Evolutionary conservation across 2,797 vertebrate genomes (phyloP).

Genomic region (Rhynchonycteris naso): DNA sequence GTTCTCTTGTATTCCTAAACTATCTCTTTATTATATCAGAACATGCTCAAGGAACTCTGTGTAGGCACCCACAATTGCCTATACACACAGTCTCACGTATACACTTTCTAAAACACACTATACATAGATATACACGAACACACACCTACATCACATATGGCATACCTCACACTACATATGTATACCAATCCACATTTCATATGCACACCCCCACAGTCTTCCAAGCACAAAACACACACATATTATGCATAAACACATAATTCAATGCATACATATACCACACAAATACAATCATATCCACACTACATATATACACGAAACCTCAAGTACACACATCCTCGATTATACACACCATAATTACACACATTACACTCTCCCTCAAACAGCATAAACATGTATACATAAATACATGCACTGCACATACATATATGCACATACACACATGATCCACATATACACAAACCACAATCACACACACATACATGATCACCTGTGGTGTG

Average conservation of each 20-base stretch:
- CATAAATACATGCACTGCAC: not conserved
- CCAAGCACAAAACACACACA: not conserved
- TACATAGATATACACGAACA: not conserved
- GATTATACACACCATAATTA: not conserved
- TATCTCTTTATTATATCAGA: constrained; percentile 37
- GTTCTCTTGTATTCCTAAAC: not conserved
- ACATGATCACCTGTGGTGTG: not conserved
- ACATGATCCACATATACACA: not conserved
- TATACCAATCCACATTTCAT: rapidly evolving
- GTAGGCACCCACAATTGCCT: not conserved
- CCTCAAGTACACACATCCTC: not conserved
- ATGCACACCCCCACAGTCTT: not conserved
- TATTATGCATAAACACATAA: not conserved
- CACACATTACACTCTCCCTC: not conserved
- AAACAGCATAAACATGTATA: not conserved
- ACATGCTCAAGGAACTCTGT: not conserved
- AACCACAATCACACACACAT: not conserved
- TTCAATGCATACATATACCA: not conserved
- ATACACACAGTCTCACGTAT: not conserved
- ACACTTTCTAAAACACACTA: not conserved
- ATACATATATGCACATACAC: not conserved
- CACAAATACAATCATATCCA: not conserved
- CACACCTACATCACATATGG: not conserved
- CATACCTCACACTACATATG: not conserved
- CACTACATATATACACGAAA: not conserved